Evolutionary conservation across 2,888 invertebrate species (phyloP), one percentile per base, ranked within the genome.

Genomic region (Seladonia tumulorum): DNA sequence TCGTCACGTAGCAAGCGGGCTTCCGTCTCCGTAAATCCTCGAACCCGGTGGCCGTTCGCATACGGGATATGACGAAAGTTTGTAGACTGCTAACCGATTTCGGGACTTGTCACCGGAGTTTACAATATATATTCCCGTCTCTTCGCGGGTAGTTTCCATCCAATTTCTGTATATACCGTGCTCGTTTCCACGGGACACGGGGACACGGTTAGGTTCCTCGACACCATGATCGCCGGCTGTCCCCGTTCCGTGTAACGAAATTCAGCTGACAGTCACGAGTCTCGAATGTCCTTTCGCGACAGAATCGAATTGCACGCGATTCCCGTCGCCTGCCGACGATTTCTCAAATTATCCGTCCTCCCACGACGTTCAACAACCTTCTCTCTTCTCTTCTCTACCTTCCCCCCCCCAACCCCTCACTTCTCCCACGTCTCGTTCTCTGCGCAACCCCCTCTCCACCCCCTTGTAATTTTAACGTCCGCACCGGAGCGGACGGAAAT

Each of bases 61-160:
- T 80, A 78, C 86, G 82, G 88, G 88, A 92, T 92, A 92, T 90
- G 92, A 91, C 89, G 84, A 92, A 92, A 92, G 90, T 92, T 92
- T 78, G 84, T 73, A 60, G 89, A 90, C 83, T 88, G 85, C 78
- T 84, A 88, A 87, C 85, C 91, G 87, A 90, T 88, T 89, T 81
- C 90, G 81, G 87, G 87, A 90, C 89, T 91, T 91, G 91, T 92
- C 92, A 89, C 86, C 76, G 75, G 85, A 91, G 91, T 91, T 92
- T 89, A 89, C 91, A 82, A 87, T 89, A 88, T 91, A 89, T 91
- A 89, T 86, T 76, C 86, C 76, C 83, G 80, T 72, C 76, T 81
- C 82, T 83, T 86, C 85, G 75, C 79, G 74, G 85, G 66, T 25
- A 90, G 90, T 90, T 90, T 85, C 87, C 88, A 88, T 91, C 91